Conservation (phyloP, 2,888 invertebrate genomes). For the Muscina levida region DNA sequence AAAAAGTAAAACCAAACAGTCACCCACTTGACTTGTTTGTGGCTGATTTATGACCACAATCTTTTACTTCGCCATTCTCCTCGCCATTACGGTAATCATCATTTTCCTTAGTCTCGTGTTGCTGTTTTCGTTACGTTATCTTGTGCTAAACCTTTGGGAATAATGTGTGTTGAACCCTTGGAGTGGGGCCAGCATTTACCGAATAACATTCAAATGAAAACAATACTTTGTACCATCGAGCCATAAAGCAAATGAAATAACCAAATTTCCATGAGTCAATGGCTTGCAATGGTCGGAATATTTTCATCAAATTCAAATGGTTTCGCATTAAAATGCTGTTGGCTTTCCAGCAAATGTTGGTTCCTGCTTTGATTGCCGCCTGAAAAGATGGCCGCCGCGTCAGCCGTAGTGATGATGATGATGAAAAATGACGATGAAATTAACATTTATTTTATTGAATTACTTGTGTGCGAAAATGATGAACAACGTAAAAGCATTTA, state of each 20-base stretch:
- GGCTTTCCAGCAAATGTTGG: neutral
- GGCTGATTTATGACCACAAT: slow-evolving; percentile 11
- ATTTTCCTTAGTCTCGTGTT: neutral
- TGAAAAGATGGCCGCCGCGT: neutral
- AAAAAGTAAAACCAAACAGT: too few species aligned
- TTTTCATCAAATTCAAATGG: neutral
- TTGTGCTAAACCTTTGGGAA: slow-evolving; percentile 34
- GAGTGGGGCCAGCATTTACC: neutral
- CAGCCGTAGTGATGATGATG: slow-evolving; percentile 2
- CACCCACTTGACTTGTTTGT: neutral
- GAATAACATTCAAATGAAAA: slow-evolving; percentile 36
- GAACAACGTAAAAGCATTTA: slow-evolving; percentile 12
- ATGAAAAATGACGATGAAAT: slow-evolving; percentile 43
- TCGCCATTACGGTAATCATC: neutral
- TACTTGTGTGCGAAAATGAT: slow-evolving; percentile 13
- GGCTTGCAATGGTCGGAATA: neutral
- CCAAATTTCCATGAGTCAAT: neutral
- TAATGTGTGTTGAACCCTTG: neutral
- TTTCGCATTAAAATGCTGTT: slow-evolving; percentile 1
- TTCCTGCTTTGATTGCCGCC: too few species aligned
- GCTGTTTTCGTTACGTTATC: slow-evolving; percentile 18
- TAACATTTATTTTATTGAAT: slow-evolving; percentile 44
- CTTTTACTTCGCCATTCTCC: slow-evolving; percentile 10
- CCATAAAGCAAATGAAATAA: slow-evolving; percentile 37
- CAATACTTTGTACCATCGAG: slow-evolving; percentile 41